Evolutionary conservation across 30 jellyfish, hydroid and myxozoan species (phyloP).

Genomic region (Cassiopea xamachana): DNA sequence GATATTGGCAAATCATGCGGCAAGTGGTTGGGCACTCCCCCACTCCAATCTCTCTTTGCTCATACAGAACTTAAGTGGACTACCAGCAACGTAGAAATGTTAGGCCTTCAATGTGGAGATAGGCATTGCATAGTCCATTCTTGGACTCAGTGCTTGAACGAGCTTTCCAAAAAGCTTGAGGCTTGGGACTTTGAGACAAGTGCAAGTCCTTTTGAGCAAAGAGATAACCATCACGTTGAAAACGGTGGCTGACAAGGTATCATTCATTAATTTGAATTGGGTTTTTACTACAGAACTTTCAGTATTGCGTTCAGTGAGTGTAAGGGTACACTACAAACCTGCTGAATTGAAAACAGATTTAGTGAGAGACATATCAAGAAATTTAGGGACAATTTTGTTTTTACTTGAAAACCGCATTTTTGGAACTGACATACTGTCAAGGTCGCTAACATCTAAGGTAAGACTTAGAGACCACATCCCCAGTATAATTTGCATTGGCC

Average conservation of each 20-base stretch:
- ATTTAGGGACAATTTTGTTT: background rate
- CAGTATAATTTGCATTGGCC: background rate
- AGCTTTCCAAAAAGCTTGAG: background rate
- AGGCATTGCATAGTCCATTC: background rate
- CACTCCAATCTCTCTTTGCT: background rate
- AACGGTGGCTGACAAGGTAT: background rate
- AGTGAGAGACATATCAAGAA: background rate
- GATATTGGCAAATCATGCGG: background rate
- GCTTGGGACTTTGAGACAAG: background rate
- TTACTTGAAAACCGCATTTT: background rate
- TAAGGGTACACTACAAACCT: background rate
- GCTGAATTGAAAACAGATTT: background rate
- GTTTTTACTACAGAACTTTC: background rate
- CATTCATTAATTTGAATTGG: background rate
- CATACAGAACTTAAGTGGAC: background rate
- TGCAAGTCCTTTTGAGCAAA: background rate
- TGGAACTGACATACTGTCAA: background rate
- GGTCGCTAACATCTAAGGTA: background rate
- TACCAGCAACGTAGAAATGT: background rate
- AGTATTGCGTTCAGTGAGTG: background rate
- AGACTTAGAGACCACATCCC: background rate
- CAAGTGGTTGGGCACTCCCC: background rate
- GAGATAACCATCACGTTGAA: background rate
- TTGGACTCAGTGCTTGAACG: background rate
- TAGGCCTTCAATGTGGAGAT: background rate